Base-by-base conservation (phyloP, 2,113 vertebrate genomes). In the Collichthys lucidus region DNA sequence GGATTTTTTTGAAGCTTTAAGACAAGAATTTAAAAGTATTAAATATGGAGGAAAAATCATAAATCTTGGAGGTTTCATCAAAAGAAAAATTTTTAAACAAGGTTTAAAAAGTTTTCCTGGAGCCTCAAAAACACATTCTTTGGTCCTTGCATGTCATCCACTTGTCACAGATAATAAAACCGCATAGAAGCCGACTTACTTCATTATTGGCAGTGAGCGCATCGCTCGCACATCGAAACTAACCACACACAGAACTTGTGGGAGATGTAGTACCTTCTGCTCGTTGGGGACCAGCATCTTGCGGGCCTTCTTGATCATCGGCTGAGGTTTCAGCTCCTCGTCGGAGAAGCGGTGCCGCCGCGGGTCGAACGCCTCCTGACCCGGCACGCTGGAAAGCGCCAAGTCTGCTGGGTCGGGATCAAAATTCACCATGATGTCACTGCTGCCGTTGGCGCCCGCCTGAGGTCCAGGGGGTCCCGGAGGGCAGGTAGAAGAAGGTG, bases 321-420 rank as follows among this genome's bases (percentile, higher is more conserved):
- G 95, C 88, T 96, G 95, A 9, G 95, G 95, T 4, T 96, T 97
- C 40, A 98, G 96, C 85, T 98, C 97, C 52, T 97, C 96, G 2
- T 98, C 96, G 0, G 93, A 93, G 90, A 97, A 97, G 31, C 96
- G 94, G 88, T 97, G 96, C 77, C 96, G 94, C 64, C 97, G 95
- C 11, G 97, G 97, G 85, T 98, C 97, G 7, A 98, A 98, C 2
- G 96, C 96, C 89, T 97, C 97, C 66, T 97, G 97, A 14, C 97
- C 97, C 0, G 97, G 96, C 55, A 97, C 96, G 79, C 96, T 97
- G 82, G 97, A 97, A 88, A 97, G 87, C 1, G 96, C 97, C 88
- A 98, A 92, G 92, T 97, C 97, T 0, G 96, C 96, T 0, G 96
- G 97, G 88, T 97, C 97, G 0, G 97, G 97, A 89, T 97, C 96